Percentiles rank a stretch among this genome's conserved stretches.
Evolutionary conservation across 2,113 vertebrate genomes (phyloP).

Genomic region (Sprattus sprattus): DNA sequence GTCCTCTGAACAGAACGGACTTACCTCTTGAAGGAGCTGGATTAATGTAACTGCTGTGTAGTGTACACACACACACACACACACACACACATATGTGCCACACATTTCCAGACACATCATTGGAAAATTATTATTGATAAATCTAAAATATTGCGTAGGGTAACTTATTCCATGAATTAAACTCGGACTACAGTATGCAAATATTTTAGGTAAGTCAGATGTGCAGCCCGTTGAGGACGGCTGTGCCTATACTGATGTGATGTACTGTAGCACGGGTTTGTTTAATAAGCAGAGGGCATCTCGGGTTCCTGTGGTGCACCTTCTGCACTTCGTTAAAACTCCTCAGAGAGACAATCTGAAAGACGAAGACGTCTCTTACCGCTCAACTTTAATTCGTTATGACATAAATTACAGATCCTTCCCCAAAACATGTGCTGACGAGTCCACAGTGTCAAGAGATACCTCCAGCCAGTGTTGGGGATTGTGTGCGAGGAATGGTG

Average conservation of each 20-base stretch:
- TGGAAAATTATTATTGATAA: neutral
- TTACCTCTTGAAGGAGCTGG: neutral
- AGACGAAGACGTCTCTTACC: neutral
- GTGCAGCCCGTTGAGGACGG: neutral
- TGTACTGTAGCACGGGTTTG: neutral
- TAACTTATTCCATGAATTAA: neutral
- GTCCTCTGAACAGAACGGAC: neutral
- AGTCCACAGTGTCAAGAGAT: neutral
- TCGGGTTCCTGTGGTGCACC: neutral
- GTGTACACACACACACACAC: neutral
- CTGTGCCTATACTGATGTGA: neutral
- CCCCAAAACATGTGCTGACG: neutral
- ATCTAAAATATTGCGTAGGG: too few relatives aligned
- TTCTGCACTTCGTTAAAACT: neutral
- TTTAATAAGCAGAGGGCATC: neutral
- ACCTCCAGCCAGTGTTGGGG: neutral
- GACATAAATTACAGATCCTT: neutral
- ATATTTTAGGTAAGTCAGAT: neutral
- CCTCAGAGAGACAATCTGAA: neutral
- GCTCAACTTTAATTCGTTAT: neutral
- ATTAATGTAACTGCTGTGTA: neutral
- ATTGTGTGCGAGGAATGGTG: neutral
- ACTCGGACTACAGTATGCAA: neutral
- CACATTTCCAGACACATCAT: neutral
- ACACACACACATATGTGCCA: neutral